Conservation (phyloP, 2,797 vertebrate species). For the Phaenicophaeus curvirostris region DNA sequence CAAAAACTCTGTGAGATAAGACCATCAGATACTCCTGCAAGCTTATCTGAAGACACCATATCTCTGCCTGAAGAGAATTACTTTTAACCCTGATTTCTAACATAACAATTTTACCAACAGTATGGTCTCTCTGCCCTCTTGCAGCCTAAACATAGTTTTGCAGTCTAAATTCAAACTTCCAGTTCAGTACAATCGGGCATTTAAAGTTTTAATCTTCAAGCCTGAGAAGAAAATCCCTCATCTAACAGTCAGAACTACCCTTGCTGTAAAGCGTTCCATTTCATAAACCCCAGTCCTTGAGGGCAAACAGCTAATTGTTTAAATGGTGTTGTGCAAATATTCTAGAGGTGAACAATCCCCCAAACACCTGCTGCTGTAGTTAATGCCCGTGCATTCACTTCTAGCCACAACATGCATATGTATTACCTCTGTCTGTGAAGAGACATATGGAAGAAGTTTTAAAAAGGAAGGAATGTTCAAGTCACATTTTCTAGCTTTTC, state of each 20-base stretch:
- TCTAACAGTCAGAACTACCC: neutral
- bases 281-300: slow-evolving; percentile 3
- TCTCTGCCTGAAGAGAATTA: neutral
- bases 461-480: slow-evolving; percentile 18
- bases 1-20: neutral
- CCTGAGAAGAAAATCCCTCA: neutral
- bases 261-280: neutral
- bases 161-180: neutral
- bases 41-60: neutral
- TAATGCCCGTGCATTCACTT: slow-evolving; percentile 31
- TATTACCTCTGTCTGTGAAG: slow-evolving; percentile 42
- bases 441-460: neutral
- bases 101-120: neutral
- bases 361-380: slow-evolving; percentile 39
- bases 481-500: neutral
- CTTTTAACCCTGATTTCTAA: neutral
- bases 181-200: neutral
- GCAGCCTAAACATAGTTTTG: slow-evolving; percentile 21
- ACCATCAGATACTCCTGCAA: neutral
- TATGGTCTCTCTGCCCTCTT: neutral
- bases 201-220: neutral
- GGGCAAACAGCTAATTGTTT: slow-evolving; percentile 46
- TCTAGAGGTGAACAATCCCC: slow-evolving; percentile 7
- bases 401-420: slow-evolving; percentile 25
- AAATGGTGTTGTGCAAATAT: neutral